Evolutionary conservation across 1,140 invertebrate species (phyloP), one percentile per base, ranked within the genome.

Genomic region (Polypedilum vanderplanki): DNA sequence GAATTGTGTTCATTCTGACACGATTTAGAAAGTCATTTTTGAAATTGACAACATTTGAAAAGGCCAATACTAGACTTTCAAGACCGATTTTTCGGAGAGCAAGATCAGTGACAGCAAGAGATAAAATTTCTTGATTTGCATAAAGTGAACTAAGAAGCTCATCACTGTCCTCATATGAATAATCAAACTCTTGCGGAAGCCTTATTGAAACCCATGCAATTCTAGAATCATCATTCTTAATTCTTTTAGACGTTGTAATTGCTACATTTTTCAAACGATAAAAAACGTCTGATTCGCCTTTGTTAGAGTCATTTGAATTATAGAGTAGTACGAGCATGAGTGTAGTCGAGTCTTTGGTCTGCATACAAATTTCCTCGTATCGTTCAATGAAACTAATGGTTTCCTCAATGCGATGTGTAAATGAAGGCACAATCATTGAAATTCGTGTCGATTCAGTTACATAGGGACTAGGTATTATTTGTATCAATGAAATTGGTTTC

Each of bases 361-460:
- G 87, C 85, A 93, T 88, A 76, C 90, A 91, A 0, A 85, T 83
- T 75, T 87, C 83, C n/a, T 88, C 86, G 81, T 93, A 95, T 75
- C 87, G 83, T 67, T 88, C 83, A 15, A 95, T 83, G 82, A 95
- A 95, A 7, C 85, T 83, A 15, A 87, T 78, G 2, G 80, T 78
- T 76, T 83, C 80, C 0, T 75, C 40, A 22, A 79, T 76, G 77
- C 82, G 81, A 79, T 84, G 81, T 75, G 81, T 79, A 20, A 80
- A 82, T 3, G 79, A 74, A 0, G 89, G 88, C 41, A 97, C 79
- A 76, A 97, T 80, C 75, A 97, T 84, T 77, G 90, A 89, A 1
- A 97, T 87, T 77, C 91, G 83, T 3, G 90, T 88, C 80, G 90
- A 94, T 86, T 97, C 95, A 0, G 93, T 97, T 2, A 97, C 94